These are phyloP conservation scores for Cyaniris semiargus DNA, from an alignment of 2,888 invertebrate genomes.

Conservation along the genomic window DNA sequence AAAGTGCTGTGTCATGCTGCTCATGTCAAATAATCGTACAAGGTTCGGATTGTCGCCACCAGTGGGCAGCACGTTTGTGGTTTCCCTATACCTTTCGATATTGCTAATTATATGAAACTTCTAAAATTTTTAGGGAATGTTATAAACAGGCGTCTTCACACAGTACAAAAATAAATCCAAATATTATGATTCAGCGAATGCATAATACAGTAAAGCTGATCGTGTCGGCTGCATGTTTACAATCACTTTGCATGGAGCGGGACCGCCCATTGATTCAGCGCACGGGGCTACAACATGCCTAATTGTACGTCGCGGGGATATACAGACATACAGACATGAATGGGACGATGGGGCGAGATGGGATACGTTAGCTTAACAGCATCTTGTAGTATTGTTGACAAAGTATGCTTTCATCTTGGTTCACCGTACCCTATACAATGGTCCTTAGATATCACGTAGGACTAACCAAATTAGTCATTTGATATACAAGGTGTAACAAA, in stretches of 20 bases:
- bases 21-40: too few species aligned
- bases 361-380: background rate
- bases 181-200: background rate
- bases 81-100: too few species aligned
- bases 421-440: too few species aligned
- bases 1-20: too few species aligned
- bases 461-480: too few species aligned
- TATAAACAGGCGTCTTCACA: background rate
- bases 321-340: background rate
- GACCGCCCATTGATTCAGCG: background rate
- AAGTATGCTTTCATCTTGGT: background rate
- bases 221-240: background rate
- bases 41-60: too few species aligned
- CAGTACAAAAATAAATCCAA: slow-evolving; percentile 8
- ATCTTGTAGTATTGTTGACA: background rate
- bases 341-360: background rate
- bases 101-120: too few species aligned
- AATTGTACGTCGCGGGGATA: background rate
- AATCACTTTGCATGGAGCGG: slow-evolving; percentile 10
- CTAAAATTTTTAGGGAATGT: background rate
- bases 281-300: background rate
- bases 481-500: too few species aligned
- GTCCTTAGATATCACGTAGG: too few species aligned
- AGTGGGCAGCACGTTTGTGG: too few species aligned
- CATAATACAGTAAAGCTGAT: background rate